A percentile compares a stretch with the other conserved stretches of the same genome.
Conservation (phyloP, 2,888 invertebrate genomes). For the Invenusta paracnida region DNA sequence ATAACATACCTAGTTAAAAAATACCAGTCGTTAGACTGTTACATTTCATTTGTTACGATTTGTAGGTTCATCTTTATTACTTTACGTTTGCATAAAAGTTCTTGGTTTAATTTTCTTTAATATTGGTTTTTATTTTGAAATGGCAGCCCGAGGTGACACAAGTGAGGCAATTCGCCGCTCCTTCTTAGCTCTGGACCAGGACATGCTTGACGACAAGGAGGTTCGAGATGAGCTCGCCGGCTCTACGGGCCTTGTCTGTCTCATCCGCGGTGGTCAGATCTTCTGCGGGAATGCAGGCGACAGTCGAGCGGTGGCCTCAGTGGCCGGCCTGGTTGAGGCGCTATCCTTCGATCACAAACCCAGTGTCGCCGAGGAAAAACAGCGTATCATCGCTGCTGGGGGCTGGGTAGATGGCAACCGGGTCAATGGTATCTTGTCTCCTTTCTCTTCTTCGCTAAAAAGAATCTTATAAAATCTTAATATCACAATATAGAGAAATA, state of each 20-base stretch:
- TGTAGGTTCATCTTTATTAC: no score
- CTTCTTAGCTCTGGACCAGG: conserved; percentile 83
- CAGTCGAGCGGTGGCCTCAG: conserved; percentile 84
- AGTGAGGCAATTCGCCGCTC: conserved; percentile 79
- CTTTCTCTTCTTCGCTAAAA: no score
- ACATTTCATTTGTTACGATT: no score
- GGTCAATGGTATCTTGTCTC: conserved; percentile 78
- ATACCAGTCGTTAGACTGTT: no score
- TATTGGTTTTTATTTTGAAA: conserved; percentile 38
- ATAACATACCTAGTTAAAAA: no score
- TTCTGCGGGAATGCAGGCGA: conserved; percentile 97
- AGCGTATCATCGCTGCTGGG: conserved; percentile 83
- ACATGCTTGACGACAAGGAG: conserved; percentile 72
- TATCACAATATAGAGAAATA: no score
- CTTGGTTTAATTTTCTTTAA: no score
- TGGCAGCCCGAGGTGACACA: conserved; percentile 70
- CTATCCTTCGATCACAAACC: conserved; percentile 92
- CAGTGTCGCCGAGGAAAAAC: conserved; percentile 76
- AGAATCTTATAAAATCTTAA: no score
- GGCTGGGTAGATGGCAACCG: conserved; percentile 94
- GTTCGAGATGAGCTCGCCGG: conserved; percentile 88
- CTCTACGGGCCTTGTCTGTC: conserved; percentile 78
- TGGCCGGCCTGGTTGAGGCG: conserved; percentile 72
- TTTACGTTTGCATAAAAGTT: no score
- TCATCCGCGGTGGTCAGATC: conserved; percentile 72